Evolutionary conservation across 2,113 vertebrate genomes (phyloP).

Genomic region (Murina feae): DNA sequence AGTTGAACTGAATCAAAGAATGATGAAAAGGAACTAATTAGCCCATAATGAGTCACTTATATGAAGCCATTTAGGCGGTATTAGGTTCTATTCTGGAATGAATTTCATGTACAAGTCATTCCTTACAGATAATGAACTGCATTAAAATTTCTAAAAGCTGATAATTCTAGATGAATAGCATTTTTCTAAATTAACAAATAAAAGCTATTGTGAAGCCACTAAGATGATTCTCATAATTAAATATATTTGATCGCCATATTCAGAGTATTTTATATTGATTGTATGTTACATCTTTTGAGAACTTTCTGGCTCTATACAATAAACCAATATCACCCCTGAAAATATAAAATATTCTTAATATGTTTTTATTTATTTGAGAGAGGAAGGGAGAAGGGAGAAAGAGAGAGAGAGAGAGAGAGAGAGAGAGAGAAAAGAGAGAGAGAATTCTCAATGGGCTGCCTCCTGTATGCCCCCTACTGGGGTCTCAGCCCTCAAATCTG

Average conservation of each 20-base stretch:
- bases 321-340: neutral
- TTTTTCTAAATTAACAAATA: conserved; percentile 49
- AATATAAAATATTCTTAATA: neutral
- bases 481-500: too few relatives aligned
- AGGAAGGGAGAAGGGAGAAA: too few relatives aligned
- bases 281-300: neutral
- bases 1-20: conserved; percentile 35
- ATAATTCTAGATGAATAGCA: conserved; percentile 16
- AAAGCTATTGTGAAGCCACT: conserved; percentile 9
- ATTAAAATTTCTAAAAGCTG: conserved; percentile 36
- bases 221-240: neutral
- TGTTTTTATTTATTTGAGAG: too few relatives aligned
- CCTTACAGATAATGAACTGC: conserved; percentile 38
- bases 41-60: conserved; percentile 49
- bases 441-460: too few relatives aligned
- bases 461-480: too few relatives aligned
- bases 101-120: conserved; percentile 23
- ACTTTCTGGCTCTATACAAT: neutral
- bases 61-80: conserved; percentile 12
- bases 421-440: too few relatives aligned
- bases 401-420: too few relatives aligned
- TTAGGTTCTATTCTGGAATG: conserved; percentile 28
- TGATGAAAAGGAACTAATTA: conserved; percentile 67
- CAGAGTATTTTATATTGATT: neutral
- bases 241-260: neutral